Base-by-base conservation (phyloP, 2,888 invertebrate genomes). In the Phoenoteleia sp. region DNA sequence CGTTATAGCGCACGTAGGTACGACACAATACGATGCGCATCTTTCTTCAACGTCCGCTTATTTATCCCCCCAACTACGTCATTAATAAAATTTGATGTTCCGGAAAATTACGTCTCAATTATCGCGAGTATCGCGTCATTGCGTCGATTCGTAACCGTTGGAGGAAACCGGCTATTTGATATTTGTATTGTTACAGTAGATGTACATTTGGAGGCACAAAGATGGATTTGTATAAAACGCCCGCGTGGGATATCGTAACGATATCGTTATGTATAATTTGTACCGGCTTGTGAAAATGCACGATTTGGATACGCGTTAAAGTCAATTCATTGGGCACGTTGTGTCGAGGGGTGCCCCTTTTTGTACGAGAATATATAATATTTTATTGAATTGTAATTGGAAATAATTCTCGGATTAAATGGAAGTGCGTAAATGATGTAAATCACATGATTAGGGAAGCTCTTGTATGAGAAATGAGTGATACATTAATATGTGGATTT, bases 51-150 rank as follows among this genome's bases (percentile, higher is more conserved):
- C 80, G 87, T 87, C 86, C 88, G 87, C 82, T 88, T 86, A 81
- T 87, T 88, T 85, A 87, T 86, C 84, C 86, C 84, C 77, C 86
- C 71, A n/a, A 3, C 27, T 33, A 15, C 69, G 87, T 88, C 92
- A 91, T 93, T 92, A 92, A 92, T 92, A 92, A 92, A 91, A 91
- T 86, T 90, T 91, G 91, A 93, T 92, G 92, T 92, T 87, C 91
- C 92, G 92, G 91, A 92, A 93, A 93, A 93, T 92, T 92, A 93
- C 91, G 90, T 91, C 90, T 90, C 91, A 92, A 85, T 87, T 87
- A 86, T 72, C 83, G 60, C 81, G 25, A 19, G 49, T 29, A 39
- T 54, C 29, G 56, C 23, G 42, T 71, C 56, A 71, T 71, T 71
- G 27, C 42, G 13, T 45, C 71, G 56, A 85, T 77, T 81, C 79